Conservation (phyloP, 2,888 invertebrate species). For the Drosophila kuntzei region DNA sequence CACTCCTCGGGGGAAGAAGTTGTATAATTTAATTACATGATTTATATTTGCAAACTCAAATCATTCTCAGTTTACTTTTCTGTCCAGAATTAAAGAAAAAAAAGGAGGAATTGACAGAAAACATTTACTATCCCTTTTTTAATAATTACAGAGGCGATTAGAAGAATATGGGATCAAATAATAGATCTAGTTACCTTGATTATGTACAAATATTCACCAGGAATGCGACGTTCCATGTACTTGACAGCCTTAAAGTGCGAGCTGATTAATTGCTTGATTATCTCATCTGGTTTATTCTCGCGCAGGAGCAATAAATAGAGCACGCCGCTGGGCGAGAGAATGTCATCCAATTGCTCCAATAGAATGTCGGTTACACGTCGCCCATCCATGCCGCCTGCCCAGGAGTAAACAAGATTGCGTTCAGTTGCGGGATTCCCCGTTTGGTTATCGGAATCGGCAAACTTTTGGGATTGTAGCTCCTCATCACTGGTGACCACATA, state of each 20-base stretch:
- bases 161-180: conserved; percentile 17
- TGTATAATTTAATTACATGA: too few species aligned
- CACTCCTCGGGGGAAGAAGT: too few species aligned
- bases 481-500: conserved; percentile 95
- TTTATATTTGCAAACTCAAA: too few species aligned
- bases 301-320: conserved; percentile 95
- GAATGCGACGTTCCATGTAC: conserved; percentile 91
- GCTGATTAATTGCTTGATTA: conserved; percentile 87
- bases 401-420: conserved; percentile 84
- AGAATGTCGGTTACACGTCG: conserved; percentile 92
- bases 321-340: conserved; percentile 91
- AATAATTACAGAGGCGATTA: too few species aligned
- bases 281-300: conserved; percentile 93
- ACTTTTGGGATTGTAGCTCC: conserved; percentile 87
- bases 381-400: conserved; percentile 93
- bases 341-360: conserved; percentile 89
- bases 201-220: conserved; percentile 94
- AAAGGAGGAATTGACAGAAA: too few species aligned
- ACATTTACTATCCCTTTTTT: too few species aligned
- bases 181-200: conserved; percentile 87
- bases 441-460: not conserved
- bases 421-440: conserved; percentile 30
- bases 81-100: too few species aligned
- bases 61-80: too few species aligned
- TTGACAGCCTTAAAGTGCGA: conserved; percentile 88